A percentile compares a stretch with the other conserved stretches of the same genome.
Conservation (phyloP, 2,888 invertebrate species). For the Dascillus cervinus region DNA sequence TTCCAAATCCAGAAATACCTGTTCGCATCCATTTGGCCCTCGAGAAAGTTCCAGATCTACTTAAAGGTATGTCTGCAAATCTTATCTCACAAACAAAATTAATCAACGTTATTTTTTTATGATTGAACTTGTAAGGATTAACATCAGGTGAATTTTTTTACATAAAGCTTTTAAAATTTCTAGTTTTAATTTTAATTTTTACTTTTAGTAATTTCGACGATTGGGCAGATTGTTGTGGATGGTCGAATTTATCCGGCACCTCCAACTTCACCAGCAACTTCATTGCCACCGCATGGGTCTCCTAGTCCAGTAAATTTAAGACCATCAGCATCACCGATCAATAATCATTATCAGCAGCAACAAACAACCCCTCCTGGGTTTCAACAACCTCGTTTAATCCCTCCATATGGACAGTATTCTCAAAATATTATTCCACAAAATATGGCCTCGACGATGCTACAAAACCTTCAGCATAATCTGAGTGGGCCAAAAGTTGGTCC, state of each 20-base stretch:
- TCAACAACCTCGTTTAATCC: constrained; percentile 41
- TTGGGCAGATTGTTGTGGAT: constrained; percentile 77
- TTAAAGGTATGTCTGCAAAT: constrained; percentile 55
- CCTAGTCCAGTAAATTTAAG: constrained; percentile 36
- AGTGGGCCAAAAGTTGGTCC: constrained; percentile 33
- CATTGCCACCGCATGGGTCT: constrained; percentile 29
- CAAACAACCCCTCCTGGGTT: constrained; percentile 28
- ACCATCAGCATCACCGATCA: constrained; percentile 35
- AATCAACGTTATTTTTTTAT: neutral
- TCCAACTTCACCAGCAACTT: constrained; percentile 38
- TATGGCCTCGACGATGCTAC: constrained; percentile 14
- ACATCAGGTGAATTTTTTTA: constrained; percentile 1
- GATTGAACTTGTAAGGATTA: constrained; percentile 1
- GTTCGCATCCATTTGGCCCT: constrained; percentile 72
- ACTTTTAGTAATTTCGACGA: constrained; percentile 59
- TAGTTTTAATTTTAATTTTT: constrained; percentile 1
- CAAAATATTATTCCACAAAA: constrained; percentile 23
- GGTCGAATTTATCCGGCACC: constrained; percentile 65
- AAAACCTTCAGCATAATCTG: constrained; percentile 15
- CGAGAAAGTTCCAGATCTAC: constrained; percentile 73
- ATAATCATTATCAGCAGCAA: constrained; percentile 31
- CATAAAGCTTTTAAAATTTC: neutral
- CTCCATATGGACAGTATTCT: constrained; percentile 34
- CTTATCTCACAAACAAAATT: neutral
- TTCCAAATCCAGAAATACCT: constrained; percentile 84